Conservation (phyloP, 2,888 invertebrate species). For the Mimas tiliae region DNA sequence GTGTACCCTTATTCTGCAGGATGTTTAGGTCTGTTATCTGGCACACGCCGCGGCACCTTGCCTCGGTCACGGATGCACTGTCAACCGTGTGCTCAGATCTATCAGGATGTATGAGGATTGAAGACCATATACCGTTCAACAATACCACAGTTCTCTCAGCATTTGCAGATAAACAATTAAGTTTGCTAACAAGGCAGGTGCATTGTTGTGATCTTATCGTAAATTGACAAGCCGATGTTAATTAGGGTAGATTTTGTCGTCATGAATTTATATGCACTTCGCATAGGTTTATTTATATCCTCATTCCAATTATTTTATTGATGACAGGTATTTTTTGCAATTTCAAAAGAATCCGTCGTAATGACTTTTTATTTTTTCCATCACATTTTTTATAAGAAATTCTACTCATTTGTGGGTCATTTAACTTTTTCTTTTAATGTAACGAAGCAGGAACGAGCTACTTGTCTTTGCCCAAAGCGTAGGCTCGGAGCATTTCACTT, state of each 20-base stretch:
- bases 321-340: background rate
- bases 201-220: conserved; percentile 61
- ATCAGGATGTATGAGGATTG: conserved; percentile 60
- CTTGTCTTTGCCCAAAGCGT: conserved; percentile 60
- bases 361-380: background rate
- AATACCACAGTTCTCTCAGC: conserved; percentile 66
- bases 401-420: background rate
- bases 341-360: background rate
- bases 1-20: conserved; percentile 72
- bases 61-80: conserved; percentile 55
- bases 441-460: conserved; percentile 24
- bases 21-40: conserved; percentile 81
- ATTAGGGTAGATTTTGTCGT: conserved; percentile 66
- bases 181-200: conserved; percentile 74
- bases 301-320: background rate
- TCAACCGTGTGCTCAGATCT: conserved; percentile 49
- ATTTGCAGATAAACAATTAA: conserved; percentile 71
- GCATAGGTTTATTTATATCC: conserved; percentile 51
- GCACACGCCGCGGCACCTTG: conserved; percentile 81
- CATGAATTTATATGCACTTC: conserved; percentile 50
- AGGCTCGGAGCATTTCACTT: conserved; percentile 63
- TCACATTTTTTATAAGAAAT: background rate
- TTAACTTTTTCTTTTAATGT: conserved; percentile 19
- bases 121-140: conserved; percentile 61
- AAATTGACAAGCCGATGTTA: conserved; percentile 67